Evolutionary conservation across 2,113 vertebrate genomes (phyloP), one percentile per base, ranked within the genome.

Genomic region (Hipposideros armiger): DNA sequence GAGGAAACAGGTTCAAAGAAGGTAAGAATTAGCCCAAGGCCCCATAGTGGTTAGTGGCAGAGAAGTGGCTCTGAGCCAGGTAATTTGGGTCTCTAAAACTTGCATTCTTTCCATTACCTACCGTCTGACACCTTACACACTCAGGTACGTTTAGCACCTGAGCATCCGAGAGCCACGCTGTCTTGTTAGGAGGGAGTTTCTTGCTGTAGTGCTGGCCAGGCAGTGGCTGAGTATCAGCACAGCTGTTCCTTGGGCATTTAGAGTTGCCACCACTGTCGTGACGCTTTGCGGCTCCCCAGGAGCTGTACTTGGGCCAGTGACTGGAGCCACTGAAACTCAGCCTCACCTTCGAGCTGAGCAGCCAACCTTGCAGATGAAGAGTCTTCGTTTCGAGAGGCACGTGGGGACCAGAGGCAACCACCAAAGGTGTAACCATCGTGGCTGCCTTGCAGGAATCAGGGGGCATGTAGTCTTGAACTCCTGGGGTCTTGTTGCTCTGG

Each of bases 381-480:
- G 42, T 78, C 62, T 90, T 80, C 40, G 1, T 45, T 74, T 60
- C 11, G 2, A 70, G 83, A n/a, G 3, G 11, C 45, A 13, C 10
- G 0, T 22, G 22, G 54, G 42, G n/a, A 11, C 60, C 32, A 36
- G 88, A 47, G 47, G 54, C 64, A 54, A 15, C 52, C 36, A 3
- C 3, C 2, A 2, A 10, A 40, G 19, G 15, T 32, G 9, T 22
- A 60, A 19, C 56, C 10, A 1, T 4, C 0, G n/a, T 50, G 78
- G 45, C 52, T 30, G 26, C 50, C 40, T 58, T 76, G 47, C 1
- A 24, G 56, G 20, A 78, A n/a, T 10, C 36, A 36, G 73, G 32
- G 69, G 10, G 11, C 30, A 4, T 17, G 42, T 42, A 28, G 24
- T n/a, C 28, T 69, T 94, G 76, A 78, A 15, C 50, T 45, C 17